phyloP scores from a whole-genome alignment of 2,113 vertebrate species.

The Pelmatolapia mariae region DNA sequence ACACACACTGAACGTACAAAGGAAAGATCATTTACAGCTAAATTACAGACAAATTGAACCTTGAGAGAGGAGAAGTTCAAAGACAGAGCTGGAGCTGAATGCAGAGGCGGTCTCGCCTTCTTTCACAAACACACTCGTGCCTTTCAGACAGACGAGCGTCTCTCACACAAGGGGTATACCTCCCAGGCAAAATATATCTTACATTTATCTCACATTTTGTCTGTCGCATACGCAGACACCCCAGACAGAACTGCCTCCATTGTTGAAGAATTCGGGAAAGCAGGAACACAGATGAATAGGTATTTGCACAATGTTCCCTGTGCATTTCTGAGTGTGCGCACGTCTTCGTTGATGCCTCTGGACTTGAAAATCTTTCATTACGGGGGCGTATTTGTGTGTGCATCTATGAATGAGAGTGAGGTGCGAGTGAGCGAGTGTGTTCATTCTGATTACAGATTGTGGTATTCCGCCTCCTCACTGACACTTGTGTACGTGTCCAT shows the following conservation, averaged over 20 bases:
- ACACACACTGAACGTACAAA: not conserved
- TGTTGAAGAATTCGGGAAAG: not conserved
- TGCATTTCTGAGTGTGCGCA: not conserved
- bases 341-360: not conserved
- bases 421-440: not conserved
- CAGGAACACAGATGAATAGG: slow-evolving; percentile 15
- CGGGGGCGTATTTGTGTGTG: not conserved
- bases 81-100: slow-evolving; percentile 40
- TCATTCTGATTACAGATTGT: slow-evolving; percentile 17
- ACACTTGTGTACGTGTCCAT: not conserved
- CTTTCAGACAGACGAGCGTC: not conserved
- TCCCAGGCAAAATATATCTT: slow-evolving; percentile 17
- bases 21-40: slow-evolving; percentile 45
- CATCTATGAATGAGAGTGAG: slow-evolving; percentile 6
- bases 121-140: not conserved
- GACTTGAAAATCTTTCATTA: not conserved
- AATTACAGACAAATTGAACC: slow-evolving; percentile 56
- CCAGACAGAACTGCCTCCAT: not conserved
- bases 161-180: not conserved
- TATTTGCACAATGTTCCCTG: not conserved
- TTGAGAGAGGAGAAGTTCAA: slow-evolving; percentile 45
- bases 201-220: not conserved
- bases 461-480: slow-evolving; percentile 20
- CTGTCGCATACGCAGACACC: not conserved
- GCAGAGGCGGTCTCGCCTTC: not conserved